Evolutionary conservation across 2,113 vertebrate species (phyloP), one percentile per base, ranked within the genome.

Genomic region (Lathamus discolor): DNA sequence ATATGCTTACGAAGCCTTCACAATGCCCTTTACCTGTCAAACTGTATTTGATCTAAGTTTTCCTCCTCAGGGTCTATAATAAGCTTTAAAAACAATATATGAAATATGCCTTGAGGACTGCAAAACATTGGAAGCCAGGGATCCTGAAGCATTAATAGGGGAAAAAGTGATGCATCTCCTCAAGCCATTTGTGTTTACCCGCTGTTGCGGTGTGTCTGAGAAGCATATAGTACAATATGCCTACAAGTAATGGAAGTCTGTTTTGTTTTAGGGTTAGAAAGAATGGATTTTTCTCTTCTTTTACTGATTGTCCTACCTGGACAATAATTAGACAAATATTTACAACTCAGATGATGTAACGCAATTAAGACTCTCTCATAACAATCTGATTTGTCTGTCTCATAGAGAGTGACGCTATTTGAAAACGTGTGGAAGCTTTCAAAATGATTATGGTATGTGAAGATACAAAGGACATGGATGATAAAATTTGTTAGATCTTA

Each of bases 1-100:
- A 93, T 85, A 77, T 8, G 29, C 90, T 90, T 24, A 67, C 66
- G 20, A 52, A 80, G 88, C 37, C 91, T 93, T 8, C 86, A 3
- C 88, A 0, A 22, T 96, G 94, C 81, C 95, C 92, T 98, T 97
- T 96, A 96, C 95, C 86, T 97, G 96, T 97, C 83, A 97, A 46
- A 66, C 49, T 46, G 29, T 25, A 95, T 97, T 94, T 94, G 76
- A 93, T 96, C 97, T 48, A 39, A 88, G 57, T 49, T 93, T 70
- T 80, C 72, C 55, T 96, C 84, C 86, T 67, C 63, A 4, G 78
- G 93, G n/a, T 37, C 88, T 22, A 15, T 12, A 89, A 55, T 81
- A 82, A 93, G 81, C 88, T 95, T 95, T 93, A 91, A 90, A 85
- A 95, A 89, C 73, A 91, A 63, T 64, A 17, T 24, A 78, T 67